Percentiles rank a stretch among this genome's conserved stretches.
Conservation (phyloP, 2,113 vertebrate genomes). For the Tetrao urogallus region DNA sequence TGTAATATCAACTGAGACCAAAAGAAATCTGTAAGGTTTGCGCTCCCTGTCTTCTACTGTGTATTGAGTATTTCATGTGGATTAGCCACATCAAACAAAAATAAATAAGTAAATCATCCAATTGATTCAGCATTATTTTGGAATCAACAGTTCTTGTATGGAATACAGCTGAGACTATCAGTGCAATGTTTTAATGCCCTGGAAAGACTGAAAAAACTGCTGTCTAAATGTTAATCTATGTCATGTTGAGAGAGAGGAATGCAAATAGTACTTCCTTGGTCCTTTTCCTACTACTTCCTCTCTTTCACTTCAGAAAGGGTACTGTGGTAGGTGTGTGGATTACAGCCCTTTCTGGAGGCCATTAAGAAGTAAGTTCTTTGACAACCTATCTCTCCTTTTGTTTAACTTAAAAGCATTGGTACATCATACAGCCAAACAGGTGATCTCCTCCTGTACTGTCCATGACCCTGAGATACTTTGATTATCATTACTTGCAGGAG, state of each 20-base stretch:
- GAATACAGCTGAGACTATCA: background rate
- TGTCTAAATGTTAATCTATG: background rate
- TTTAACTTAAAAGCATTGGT: background rate
- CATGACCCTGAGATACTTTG: background rate
- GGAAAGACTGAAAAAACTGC: background rate
- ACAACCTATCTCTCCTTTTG: background rate
- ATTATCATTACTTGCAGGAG: background rate
- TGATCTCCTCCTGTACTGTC: background rate
- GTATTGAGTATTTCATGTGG: background rate
- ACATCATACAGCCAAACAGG: background rate
- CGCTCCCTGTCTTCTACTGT: background rate
- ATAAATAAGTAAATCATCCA: background rate
- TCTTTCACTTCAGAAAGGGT: background rate
- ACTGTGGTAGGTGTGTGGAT: background rate
- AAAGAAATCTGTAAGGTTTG: background rate
- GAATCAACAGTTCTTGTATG: background rate
- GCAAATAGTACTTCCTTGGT: background rate
- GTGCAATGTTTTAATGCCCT: background rate
- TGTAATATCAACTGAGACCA: background rate
- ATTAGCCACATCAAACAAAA: background rate
- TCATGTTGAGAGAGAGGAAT: background rate
- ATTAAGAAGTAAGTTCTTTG: background rate
- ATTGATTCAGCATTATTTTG: background rate
- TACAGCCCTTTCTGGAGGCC: background rate
- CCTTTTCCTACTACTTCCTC: background rate